Conservation (phyloP, 1,140 invertebrate genomes). For the Trichonephila clavata region DNA sequence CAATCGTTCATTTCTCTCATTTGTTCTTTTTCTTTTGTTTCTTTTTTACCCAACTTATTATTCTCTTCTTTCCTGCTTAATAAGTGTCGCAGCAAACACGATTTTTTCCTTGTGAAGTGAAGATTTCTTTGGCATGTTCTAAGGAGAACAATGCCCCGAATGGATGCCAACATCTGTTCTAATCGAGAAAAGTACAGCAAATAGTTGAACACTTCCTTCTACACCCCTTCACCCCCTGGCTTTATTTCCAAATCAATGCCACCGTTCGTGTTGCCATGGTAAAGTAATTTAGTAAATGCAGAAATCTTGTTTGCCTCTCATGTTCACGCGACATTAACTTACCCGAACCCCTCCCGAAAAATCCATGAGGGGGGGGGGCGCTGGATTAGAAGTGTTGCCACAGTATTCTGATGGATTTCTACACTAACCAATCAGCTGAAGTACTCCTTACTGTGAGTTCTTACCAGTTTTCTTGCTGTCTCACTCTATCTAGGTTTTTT, state of each 20-base stretch:
- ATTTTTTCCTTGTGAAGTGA: neutral
- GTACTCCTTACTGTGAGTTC: neutral
- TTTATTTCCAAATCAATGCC: neutral
- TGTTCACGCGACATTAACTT: slow-evolving; percentile 59
- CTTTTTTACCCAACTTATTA: too few relatives aligned
- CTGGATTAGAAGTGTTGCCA: neutral
- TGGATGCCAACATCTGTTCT: slow-evolving; percentile 26
- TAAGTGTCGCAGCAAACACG: neutral
- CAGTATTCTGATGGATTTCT: slow-evolving; percentile 57
- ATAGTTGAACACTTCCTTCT: neutral
- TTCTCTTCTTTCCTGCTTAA: neutral
- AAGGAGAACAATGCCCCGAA: neutral
- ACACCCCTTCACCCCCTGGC: neutral
- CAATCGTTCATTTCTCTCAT: too few relatives aligned
- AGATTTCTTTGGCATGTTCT: slow-evolving; percentile 7
- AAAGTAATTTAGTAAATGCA: slow-evolving; percentile 70
- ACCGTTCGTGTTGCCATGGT: slow-evolving; percentile 32
- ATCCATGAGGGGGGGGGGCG: neutral
- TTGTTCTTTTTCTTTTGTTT: too few relatives aligned
- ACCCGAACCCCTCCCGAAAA: neutral
- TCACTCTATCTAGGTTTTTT: neutral
- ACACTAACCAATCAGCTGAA: slow-evolving; percentile 29
- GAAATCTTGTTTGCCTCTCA: slow-evolving; percentile 65
- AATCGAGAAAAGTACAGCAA: slow-evolving; percentile 37
- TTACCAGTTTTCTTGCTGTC: neutral